These are phyloP conservation scores for Ceratosolen solmsi DNA, from an alignment of 1,140 invertebrate species.

Conservation along the genomic window DNA sequence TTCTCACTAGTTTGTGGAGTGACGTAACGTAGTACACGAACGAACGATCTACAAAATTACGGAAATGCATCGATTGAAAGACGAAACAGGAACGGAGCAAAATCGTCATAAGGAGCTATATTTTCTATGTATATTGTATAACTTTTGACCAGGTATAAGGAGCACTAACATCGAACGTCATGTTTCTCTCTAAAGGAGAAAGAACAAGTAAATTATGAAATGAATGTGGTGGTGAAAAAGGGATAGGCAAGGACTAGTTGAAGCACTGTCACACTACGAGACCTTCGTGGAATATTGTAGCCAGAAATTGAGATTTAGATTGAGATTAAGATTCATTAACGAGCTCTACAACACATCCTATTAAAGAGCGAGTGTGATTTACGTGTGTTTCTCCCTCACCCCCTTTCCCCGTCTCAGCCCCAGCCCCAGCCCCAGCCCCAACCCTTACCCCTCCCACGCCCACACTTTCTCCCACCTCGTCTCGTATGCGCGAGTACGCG, in stretches of 20 bases:
- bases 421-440: too few species aligned
- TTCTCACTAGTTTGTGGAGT: not conserved
- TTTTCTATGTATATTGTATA: not conserved
- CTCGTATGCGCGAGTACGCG: too few species aligned
- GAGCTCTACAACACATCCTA: conserved; percentile 21
- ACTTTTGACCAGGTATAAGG: not conserved
- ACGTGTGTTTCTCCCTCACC: not conserved
- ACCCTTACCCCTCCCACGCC: too few species aligned
- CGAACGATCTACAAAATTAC: not conserved
- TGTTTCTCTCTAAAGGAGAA: not conserved
- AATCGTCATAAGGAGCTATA: not conserved
- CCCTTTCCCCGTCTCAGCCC: too few species aligned
- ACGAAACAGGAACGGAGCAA: not conserved
- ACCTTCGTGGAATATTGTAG: not conserved
- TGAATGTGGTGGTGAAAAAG: not conserved
- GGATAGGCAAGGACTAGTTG: not conserved
- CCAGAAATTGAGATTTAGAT: conserved; percentile 42
- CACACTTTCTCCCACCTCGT: too few species aligned
- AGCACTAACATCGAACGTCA: not conserved
- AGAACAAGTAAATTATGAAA: not conserved
- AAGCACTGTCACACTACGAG: not conserved
- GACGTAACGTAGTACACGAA: not conserved
- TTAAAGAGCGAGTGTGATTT: conserved; percentile 12
- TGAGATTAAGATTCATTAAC: conserved; percentile 48
- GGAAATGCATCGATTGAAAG: not conserved